A percentile compares a stretch with the other conserved stretches of the same genome.
Evolutionary conservation across 2,797 vertebrate genomes (phyloP).

Genomic region (Acropternis orthonyx): DNA sequence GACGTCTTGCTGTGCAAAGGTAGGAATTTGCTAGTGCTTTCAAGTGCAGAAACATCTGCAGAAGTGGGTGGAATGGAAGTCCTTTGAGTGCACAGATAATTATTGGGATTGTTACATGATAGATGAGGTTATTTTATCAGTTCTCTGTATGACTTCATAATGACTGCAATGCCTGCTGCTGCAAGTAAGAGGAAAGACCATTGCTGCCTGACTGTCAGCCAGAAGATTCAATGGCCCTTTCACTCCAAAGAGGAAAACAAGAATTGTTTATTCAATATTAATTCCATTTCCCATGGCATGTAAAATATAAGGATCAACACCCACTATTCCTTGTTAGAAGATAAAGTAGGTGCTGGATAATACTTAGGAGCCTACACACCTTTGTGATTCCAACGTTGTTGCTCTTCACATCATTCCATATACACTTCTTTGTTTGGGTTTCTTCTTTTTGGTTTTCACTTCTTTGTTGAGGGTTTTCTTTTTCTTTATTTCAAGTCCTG

Average conservation of each 20-base stretch:
- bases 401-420: neutral
- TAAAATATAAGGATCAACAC: neutral
- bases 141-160: neutral
- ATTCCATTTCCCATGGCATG: neutral
- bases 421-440: too few species aligned
- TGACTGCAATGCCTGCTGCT: neutral
- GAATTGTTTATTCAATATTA: neutral
- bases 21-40: neutral
- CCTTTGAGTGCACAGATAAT: neutral
- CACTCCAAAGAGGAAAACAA: neutral
- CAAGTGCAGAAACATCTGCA: conserved; percentile 6
- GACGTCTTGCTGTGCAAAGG: neutral
- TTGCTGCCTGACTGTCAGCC: neutral
- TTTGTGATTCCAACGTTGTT: neutral
- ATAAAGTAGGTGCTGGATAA: neutral
- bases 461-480: rapidly evolving
- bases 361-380: neutral
- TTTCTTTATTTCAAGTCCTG: neutral
- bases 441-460: too few species aligned
- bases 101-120: conserved; percentile 5
- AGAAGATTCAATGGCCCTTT: neutral
- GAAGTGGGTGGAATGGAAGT: conserved; percentile 17
- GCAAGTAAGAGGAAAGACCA: neutral
- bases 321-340: neutral
- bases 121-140: conserved; percentile 10